Conservation (phyloP, 2,888 invertebrate species). For the Deilephila elpenor region DNA sequence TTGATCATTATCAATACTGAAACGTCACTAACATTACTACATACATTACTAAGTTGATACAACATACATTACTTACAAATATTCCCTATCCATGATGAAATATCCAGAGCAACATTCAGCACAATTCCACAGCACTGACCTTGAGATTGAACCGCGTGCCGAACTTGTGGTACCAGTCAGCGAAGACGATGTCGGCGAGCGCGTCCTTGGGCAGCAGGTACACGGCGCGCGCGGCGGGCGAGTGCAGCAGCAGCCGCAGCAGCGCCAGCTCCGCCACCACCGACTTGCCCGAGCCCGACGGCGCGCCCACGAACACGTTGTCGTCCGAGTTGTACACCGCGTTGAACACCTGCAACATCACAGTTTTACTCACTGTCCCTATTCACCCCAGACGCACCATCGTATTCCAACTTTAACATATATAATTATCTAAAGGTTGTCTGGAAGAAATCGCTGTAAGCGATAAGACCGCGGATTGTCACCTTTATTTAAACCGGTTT, state of each 20-base stretch:
- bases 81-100: too few species aligned
- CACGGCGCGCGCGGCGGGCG: slow-evolving; percentile 92
- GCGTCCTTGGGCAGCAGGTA: slow-evolving; percentile 97
- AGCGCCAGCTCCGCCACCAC: slow-evolving; percentile 98
- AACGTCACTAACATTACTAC: too few species aligned
- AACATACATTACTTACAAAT: too few species aligned
- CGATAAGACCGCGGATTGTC: too few species aligned
- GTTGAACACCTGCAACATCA: slow-evolving; percentile 92
- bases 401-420: too few species aligned
- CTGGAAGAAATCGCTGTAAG: too few species aligned
- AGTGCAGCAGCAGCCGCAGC: slow-evolving; percentile 92
- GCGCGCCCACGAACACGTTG: slow-evolving; percentile 98
- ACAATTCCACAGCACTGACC: slow-evolving; percentile 53
- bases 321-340: slow-evolving; percentile 99
- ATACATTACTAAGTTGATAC: too few species aligned
- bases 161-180: slow-evolving; percentile 97
- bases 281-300: slow-evolving; percentile 96
- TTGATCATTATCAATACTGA: too few species aligned
- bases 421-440: too few species aligned
- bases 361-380: not conserved
- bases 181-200: slow-evolving; percentile 94
- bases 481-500: too few species aligned
- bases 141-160: slow-evolving; percentile 90
- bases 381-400: not conserved
- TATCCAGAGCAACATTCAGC: too few species aligned